Evolutionary conservation across 2,797 vertebrate genomes (phyloP).

Genomic region (Triplophysa bombifrons): DNA sequence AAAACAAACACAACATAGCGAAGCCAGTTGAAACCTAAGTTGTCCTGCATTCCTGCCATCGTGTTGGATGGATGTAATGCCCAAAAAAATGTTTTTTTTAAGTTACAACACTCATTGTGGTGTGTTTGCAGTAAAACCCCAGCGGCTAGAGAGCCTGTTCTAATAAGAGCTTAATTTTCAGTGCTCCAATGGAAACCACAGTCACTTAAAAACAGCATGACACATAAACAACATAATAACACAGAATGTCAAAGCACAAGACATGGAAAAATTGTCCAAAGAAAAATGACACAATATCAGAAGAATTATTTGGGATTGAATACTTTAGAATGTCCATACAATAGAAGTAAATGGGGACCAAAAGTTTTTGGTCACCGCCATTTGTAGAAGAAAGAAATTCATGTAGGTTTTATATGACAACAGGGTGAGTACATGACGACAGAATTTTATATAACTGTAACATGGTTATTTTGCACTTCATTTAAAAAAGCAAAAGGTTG

Average conservation of each 20-base stretch:
- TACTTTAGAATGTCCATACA: background rate
- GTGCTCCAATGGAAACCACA: background rate
- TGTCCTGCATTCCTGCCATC: conserved; percentile 10
- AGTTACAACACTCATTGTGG: conserved; percentile 4
- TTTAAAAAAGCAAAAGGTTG: background rate
- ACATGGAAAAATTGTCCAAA: background rate
- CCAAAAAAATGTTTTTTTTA: conserved; percentile 15
- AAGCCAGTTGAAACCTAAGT: background rate
- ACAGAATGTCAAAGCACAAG: background rate
- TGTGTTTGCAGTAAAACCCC: background rate
- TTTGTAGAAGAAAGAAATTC: too few relatives aligned
- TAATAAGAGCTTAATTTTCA: background rate
- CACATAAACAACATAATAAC: background rate
- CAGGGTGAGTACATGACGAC: too few relatives aligned
- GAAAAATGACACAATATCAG: background rate
- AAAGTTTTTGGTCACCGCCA: too few relatives aligned
- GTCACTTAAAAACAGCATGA: background rate
- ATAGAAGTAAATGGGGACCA: too few relatives aligned
- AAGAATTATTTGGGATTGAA: background rate
- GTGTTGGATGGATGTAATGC: conserved; percentile 17
- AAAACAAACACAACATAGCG: background rate
- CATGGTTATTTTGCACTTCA: background rate
- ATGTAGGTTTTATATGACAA: too few relatives aligned
- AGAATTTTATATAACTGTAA: too few relatives aligned
- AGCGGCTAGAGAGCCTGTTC: background rate